These are phyloP conservation scores for Euura lappo DNA, from an alignment of 1,140 invertebrate species.

Conservation along the genomic window DNA sequence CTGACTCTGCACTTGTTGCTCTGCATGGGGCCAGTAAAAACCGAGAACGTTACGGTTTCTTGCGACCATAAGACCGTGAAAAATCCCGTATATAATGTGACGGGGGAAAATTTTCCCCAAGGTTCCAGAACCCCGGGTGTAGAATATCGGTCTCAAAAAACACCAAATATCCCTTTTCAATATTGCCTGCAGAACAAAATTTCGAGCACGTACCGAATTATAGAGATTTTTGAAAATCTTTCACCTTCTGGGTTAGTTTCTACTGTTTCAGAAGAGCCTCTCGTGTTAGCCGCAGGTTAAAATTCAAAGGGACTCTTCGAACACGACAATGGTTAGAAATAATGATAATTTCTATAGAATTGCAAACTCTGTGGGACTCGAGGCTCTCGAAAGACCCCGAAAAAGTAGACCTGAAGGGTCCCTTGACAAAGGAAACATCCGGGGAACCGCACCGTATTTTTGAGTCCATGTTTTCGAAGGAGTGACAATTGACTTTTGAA, in stretches of 20 bases:
- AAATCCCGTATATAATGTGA: background rate
- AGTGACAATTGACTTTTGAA: constrained; percentile 14
- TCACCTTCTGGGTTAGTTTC: background rate
- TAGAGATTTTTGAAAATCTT: no score
- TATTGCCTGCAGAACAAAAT: no score
- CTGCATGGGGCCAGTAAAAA: background rate
- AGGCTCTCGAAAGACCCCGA: background rate
- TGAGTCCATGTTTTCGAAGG: background rate
- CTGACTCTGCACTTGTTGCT: background rate
- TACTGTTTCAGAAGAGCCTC: background rate
- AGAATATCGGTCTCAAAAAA: no score
- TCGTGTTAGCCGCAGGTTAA: background rate
- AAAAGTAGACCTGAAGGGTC: background rate
- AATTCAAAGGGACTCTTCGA: background rate
- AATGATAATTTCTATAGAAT: background rate
- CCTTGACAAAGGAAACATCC: background rate
- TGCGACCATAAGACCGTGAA: background rate
- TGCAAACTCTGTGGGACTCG: no score
- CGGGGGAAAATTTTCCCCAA: no score
- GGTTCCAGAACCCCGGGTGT: no score
- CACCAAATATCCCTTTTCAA: no score
- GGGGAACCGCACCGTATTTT: constrained; percentile 9
- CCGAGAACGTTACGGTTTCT: background rate
- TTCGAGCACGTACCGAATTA: no score
- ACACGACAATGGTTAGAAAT: background rate